phyloP scores from a whole-genome alignment of 2,797 vertebrate species.

The Acridotheres tristis region DNA sequence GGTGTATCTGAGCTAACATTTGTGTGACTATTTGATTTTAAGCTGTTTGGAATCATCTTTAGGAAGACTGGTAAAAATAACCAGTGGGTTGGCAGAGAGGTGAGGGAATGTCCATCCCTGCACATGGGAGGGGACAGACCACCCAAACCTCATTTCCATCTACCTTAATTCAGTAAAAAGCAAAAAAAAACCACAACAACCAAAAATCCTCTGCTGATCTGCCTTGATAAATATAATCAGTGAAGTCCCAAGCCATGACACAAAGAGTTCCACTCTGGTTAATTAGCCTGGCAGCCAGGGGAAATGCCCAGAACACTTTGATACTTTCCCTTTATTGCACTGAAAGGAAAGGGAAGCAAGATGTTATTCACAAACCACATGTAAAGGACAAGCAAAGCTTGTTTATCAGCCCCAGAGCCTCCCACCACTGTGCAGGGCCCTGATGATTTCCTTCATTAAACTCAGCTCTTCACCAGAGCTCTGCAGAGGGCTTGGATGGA shows the following conservation, averaged over 20 bases:
- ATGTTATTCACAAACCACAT: neutral
- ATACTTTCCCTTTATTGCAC: neutral
- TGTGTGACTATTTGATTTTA: fast-evolving
- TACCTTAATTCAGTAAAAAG: neutral
- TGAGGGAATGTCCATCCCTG: neutral
- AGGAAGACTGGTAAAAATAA: neutral
- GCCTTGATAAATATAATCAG: neutral
- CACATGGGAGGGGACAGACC: neutral
- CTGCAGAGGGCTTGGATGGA: neutral
- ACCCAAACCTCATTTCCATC: neutral
- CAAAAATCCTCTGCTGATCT: neutral
- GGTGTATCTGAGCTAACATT: fast-evolving
- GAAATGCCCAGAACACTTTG: neutral
- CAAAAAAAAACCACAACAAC: neutral
- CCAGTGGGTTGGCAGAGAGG: neutral
- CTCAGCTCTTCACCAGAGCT: neutral
- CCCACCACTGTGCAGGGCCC: neutral
- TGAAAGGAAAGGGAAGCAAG: neutral
- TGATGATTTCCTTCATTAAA: neutral
- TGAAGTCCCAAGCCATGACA: neutral
- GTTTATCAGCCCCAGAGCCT: neutral
- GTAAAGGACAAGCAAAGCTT: neutral
- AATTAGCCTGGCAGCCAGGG: conserved; percentile 6
- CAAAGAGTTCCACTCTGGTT: neutral
- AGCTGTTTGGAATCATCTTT: neutral